Evolutionary conservation across 1,140 invertebrate genomes (phyloP).

Genomic region (Hylaeus volcanicus): DNA sequence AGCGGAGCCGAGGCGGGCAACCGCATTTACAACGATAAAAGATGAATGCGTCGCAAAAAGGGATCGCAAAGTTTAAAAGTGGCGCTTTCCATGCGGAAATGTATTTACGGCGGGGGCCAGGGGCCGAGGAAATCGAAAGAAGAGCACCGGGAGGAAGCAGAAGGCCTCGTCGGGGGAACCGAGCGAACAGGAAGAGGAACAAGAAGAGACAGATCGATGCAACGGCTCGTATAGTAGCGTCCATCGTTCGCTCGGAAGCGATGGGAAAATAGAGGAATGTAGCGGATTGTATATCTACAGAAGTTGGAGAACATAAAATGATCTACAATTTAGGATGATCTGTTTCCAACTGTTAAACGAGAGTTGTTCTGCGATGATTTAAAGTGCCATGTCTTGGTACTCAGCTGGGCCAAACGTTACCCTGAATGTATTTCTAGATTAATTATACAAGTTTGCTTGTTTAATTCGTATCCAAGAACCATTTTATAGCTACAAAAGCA

Average conservation of each 20-base stretch:
- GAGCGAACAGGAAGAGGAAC: constrained; percentile 4
- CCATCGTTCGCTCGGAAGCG: constrained; percentile 32
- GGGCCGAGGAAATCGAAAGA: constrained; percentile 25
- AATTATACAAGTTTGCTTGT: too few relatives aligned
- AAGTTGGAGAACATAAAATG: too few relatives aligned
- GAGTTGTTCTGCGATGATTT: too few relatives aligned
- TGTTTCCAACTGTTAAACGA: too few relatives aligned
- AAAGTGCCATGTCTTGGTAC: too few relatives aligned
- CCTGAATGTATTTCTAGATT: constrained; percentile 7
- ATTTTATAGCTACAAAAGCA: too few relatives aligned
- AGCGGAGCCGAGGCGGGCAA: background rate
- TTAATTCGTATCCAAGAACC: too few relatives aligned
- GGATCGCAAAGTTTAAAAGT: constrained; percentile 43
- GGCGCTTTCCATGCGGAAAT: constrained; percentile 52
- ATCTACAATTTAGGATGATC: too few relatives aligned
- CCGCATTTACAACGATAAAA: constrained; percentile 32
- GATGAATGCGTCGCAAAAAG: constrained; percentile 36
- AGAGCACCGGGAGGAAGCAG: background rate
- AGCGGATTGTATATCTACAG: too few relatives aligned
- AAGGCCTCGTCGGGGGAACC: background rate
- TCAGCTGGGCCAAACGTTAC: too few relatives aligned
- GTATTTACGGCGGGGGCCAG: constrained; percentile 45
- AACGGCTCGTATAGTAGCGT: constrained; percentile 33
- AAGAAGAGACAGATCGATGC: constrained; percentile 41
- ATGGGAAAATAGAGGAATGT: constrained; percentile 52